A percentile compares a stretch with the other conserved stretches of the same genome.
Conservation (phyloP, 1,140 invertebrate genomes). For the Melitaea cinxia region DNA sequence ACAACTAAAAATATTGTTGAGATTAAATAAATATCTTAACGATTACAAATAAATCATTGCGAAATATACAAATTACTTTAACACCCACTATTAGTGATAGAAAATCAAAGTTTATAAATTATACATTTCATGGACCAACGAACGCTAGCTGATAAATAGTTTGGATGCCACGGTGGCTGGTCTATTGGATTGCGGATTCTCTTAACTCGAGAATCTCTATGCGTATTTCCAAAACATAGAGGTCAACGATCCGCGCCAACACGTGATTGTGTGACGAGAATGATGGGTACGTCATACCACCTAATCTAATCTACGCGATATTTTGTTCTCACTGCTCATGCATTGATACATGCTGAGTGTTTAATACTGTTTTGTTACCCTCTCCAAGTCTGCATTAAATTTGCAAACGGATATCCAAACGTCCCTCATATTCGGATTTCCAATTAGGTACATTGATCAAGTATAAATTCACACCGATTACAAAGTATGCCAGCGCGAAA, state of each 20-base stretch:
- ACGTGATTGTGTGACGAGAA: conserved; percentile 71
- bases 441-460: conserved; percentile 8
- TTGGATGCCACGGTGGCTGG: conserved; percentile 50
- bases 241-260: conserved; percentile 66
- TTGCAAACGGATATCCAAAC: neutral
- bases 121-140: conserved; percentile 37
- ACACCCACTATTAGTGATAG: conserved; percentile 34
- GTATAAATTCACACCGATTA: conserved; percentile 26
- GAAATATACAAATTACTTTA: conserved; percentile 44
- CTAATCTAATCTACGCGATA: conserved; percentile 54
- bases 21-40: conserved; percentile 32
- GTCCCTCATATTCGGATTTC: conserved; percentile 5
- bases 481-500: conserved; percentile 37
- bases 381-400: neutral
- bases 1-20: conserved; percentile 10
- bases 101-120: conserved; percentile 48
- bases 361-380: neutral
- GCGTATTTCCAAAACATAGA: conserved; percentile 70
- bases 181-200: conserved; percentile 27
- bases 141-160: conserved; percentile 49
- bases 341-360: neutral
- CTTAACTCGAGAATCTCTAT: conserved; percentile 19
- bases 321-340: conserved; percentile 13
- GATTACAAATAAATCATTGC: conserved; percentile 40
- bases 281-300: conserved; percentile 47